Percentiles rank a stretch among this genome's conserved stretches.
These are phyloP conservation scores for Pandemis cinnamomeana DNA, from an alignment of 2,888 invertebrate genomes.

Conservation along the genomic window DNA sequence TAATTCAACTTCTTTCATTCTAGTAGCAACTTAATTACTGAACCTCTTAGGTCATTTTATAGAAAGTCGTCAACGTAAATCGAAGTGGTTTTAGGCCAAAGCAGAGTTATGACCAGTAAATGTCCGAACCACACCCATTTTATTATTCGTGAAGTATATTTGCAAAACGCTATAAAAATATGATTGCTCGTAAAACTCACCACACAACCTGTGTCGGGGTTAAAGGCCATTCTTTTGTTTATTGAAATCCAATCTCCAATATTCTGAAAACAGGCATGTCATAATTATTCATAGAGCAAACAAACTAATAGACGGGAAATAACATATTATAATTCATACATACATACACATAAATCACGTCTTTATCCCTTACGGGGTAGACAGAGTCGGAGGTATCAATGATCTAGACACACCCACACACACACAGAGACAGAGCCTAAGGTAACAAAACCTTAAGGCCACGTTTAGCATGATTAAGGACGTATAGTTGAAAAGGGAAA, in stretches of 20 bases:
- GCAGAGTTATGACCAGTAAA: background rate
- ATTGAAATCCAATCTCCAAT: slow-evolving; percentile 14
- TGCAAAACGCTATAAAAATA: slow-evolving; percentile 19
- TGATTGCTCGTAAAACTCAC: slow-evolving; percentile 9
- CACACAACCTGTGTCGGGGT: background rate
- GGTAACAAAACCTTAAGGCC: too few species aligned
- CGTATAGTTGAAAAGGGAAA: too few species aligned
- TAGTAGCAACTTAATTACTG: too few species aligned
- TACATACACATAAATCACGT: too few species aligned
- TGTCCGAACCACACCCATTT: background rate
- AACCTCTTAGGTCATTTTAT: background rate
- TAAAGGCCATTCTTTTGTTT: slow-evolving; percentile 20
- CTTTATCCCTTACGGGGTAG: too few species aligned
- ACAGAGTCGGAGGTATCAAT: too few species aligned
- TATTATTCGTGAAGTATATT: background rate
- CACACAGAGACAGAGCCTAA: too few species aligned
- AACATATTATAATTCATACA: too few species aligned
- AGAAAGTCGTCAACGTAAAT: background rate
- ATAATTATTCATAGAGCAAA: background rate
- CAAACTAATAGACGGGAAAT: too few species aligned
- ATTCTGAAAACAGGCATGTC: background rate
- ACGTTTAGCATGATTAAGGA: too few species aligned
- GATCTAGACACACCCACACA: too few species aligned
- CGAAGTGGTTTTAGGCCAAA: background rate
- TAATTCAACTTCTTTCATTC: too few species aligned